Percentiles rank a stretch among this genome's conserved stretches.
Evolutionary conservation across 2,888 invertebrate species (phyloP).

Genomic region (Nomada fucata): DNA sequence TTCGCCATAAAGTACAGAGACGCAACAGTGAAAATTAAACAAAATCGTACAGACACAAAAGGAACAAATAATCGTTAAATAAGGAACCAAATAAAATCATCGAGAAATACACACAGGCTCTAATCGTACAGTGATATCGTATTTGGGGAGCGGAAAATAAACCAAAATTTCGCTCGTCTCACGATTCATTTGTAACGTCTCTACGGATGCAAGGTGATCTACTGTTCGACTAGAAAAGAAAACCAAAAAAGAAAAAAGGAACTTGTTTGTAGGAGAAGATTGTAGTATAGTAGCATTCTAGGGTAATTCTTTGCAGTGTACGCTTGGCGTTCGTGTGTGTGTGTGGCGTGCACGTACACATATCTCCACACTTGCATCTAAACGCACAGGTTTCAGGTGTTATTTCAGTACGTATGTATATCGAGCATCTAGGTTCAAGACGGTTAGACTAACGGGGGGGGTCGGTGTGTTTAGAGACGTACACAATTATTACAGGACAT

Average conservation of each 20-base stretch:
- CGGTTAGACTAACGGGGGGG: constrained; percentile 39
- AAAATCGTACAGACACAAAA: constrained; percentile 14
- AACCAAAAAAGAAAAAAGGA: no score
- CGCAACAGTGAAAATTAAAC: background rate
- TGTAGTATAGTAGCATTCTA: constrained; percentile 46
- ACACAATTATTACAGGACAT: constrained; percentile 40
- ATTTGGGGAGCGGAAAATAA: constrained; percentile 13
- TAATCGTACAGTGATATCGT: constrained; percentile 17
- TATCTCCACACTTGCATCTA: no score
- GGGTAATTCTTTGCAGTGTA: constrained; percentile 35
- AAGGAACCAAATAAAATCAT: background rate
- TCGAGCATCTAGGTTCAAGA: constrained; percentile 55
- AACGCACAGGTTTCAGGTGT: background rate
- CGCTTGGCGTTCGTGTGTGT: background rate
- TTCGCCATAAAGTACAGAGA: constrained; percentile 13
- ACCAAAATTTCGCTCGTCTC: constrained; percentile 23
- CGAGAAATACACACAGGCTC: constrained; percentile 31
- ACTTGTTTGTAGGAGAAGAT: constrained; percentile 42
- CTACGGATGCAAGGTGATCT: constrained; percentile 68
- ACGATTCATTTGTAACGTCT: constrained; percentile 46
- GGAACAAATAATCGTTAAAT: background rate
- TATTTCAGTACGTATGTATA: constrained; percentile 5
- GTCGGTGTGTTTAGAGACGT: constrained; percentile 34
- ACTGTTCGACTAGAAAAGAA: no score
- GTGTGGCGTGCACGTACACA: constrained; percentile 1